Evolutionary conservation across 2,888 invertebrate genomes (phyloP).

Genomic region (Chloroclysta siterata): DNA sequence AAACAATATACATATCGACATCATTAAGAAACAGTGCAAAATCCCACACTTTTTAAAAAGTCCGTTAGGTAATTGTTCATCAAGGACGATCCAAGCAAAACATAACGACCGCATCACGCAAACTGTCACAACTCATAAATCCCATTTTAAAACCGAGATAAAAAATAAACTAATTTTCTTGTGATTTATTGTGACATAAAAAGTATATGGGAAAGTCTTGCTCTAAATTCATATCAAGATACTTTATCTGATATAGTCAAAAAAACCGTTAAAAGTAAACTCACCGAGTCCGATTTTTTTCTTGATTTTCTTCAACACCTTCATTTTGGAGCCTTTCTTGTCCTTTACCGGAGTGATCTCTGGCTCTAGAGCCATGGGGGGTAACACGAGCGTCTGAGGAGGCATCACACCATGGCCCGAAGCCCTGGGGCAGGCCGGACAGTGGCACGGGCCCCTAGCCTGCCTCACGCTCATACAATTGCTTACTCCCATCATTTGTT

Average conservation of each 20-base stretch:
- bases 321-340: slow-evolving; percentile 89
- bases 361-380: slow-evolving; percentile 77
- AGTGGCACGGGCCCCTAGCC: slow-evolving; percentile 84
- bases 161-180: background rate
- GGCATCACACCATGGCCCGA: slow-evolving; percentile 72
- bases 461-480: slow-evolving; percentile 85
- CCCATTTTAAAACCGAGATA: background rate
- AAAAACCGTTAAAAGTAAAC: slow-evolving; percentile 58
- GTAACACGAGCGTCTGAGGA: slow-evolving; percentile 76
- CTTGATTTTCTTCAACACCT: slow-evolving; percentile 95
- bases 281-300: slow-evolving; percentile 94
- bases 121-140: background rate
- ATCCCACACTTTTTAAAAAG: background rate
- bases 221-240: slow-evolving; percentile 9
- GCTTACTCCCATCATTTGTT: slow-evolving; percentile 82
- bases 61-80: background rate
- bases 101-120: background rate
- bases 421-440: slow-evolving; percentile 80
- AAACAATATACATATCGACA: background rate
- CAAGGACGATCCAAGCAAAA: slow-evolving; percentile 2
- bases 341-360: slow-evolving; percentile 78
- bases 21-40: background rate
- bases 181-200: background rate
- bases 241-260: slow-evolving; percentile 21
- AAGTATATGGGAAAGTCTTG: background rate